Evolutionary conservation across 1,140 invertebrate species (phyloP).

Genomic region (Zelostemma sp.): DNA sequence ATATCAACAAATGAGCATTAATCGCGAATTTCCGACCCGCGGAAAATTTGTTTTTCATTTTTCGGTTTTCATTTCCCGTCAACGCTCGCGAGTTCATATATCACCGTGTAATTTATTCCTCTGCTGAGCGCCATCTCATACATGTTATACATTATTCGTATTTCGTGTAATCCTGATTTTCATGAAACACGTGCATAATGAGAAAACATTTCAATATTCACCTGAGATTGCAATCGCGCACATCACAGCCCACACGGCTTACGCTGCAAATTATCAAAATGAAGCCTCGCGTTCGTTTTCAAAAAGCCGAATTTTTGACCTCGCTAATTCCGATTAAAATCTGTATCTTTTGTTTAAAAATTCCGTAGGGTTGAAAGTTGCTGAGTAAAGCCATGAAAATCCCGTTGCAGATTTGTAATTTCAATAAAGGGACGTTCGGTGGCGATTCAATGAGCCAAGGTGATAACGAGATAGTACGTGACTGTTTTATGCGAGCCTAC

Average conservation of each 20-base stretch:
- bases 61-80: background rate
- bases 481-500: slow-evolving; percentile 35
- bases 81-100: slow-evolving; percentile 19
- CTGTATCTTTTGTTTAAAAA: no score
- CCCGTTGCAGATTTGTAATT: slow-evolving; percentile 16
- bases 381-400: background rate
- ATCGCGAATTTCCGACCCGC: background rate
- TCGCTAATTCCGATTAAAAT: no score
- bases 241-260: no score
- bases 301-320: no score
- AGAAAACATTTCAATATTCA: slow-evolving; percentile 9
- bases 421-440: slow-evolving; percentile 30
- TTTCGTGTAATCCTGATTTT: slow-evolving; percentile 31
- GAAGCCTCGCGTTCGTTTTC: no score
- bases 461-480: slow-evolving; percentile 42
- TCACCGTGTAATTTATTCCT: slow-evolving; percentile 22
- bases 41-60: background rate
- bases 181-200: slow-evolving; percentile 8
- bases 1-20: background rate
- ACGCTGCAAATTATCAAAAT: no score
- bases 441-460: slow-evolving; percentile 38
- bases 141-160: slow-evolving; percentile 34
- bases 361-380: background rate
- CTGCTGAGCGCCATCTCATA: slow-evolving; percentile 14
- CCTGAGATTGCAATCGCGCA: background rate